phyloP scores from a whole-genome alignment of 2,888 invertebrate genomes.

The Perizoma affinitatum region DNA sequence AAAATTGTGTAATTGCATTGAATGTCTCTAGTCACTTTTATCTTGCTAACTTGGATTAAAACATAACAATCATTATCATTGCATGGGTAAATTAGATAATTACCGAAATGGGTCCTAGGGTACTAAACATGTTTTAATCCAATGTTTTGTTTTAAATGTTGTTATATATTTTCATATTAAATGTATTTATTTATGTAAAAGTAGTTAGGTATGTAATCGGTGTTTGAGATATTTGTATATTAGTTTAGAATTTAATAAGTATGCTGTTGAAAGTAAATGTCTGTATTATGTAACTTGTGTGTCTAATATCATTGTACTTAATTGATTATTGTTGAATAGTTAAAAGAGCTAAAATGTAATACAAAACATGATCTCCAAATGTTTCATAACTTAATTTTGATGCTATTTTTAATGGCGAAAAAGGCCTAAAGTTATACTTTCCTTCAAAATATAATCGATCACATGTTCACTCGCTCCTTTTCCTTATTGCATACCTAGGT shows the following conservation, averaged over 20 bases:
- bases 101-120: background rate
- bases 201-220: slow-evolving; percentile 41
- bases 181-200: slow-evolving; percentile 41
- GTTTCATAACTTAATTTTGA: no score
- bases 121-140: slow-evolving; percentile 2
- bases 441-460: no score
- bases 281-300: slow-evolving; percentile 29
- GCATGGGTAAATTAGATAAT: slow-evolving; percentile 2
- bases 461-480: no score
- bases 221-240: slow-evolving; percentile 46
- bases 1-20: slow-evolving; percentile 14
- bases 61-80: slow-evolving; percentile 2
- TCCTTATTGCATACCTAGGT: no score
- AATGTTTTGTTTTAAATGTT: slow-evolving; percentile 44
- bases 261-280: slow-evolving; percentile 42
- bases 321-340: slow-evolving; percentile 8
- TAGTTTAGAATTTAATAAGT: slow-evolving; percentile 36
- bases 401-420: no score
- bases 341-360: background rate
- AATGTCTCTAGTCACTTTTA: slow-evolving; percentile 1
- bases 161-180: slow-evolving; percentile 55
- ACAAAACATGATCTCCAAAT: no score
- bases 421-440: slow-evolving; percentile 13
- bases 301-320: slow-evolving; percentile 1
- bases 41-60: slow-evolving; percentile 14